Conservation (phyloP, 2,113 vertebrate genomes). For the Corythoichthys intestinalis region DNA sequence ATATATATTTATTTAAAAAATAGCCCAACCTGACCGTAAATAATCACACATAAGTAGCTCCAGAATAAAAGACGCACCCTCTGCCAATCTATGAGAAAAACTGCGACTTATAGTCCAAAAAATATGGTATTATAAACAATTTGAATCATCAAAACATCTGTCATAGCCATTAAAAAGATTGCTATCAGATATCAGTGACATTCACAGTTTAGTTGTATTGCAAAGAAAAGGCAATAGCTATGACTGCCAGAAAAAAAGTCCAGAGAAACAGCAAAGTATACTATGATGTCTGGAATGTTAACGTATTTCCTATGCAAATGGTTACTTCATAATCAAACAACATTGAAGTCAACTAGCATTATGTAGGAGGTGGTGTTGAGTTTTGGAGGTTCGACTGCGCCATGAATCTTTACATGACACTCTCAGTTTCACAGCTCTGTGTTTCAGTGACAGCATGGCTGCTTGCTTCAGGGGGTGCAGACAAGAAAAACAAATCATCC, state of each 20-base stretch:
- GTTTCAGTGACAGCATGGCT: conserved; percentile 47
- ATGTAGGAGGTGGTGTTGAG: background rate
- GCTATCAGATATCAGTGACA: background rate
- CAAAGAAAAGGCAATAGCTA: too few species aligned
- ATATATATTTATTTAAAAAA: too few species aligned
- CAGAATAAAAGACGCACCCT: too few species aligned
- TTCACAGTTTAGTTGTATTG: background rate
- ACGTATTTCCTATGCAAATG: background rate
- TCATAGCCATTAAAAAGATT: too few species aligned
- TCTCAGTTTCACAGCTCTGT: conserved; percentile 15
- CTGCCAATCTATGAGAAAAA: too few species aligned
- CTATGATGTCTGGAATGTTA: background rate
- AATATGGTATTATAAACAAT: too few species aligned
- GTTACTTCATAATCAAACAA: background rate
- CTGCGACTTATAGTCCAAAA: too few species aligned
- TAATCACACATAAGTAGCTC: too few species aligned
- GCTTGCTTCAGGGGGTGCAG: conserved; percentile 40
- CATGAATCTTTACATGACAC: background rate
- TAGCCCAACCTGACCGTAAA: too few species aligned
- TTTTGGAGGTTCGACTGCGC: background rate
- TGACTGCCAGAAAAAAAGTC: background rate
- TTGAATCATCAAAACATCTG: too few species aligned
- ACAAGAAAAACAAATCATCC: conserved; percentile 61
- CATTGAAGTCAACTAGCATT: background rate
- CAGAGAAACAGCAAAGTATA: background rate